phyloP scores from a whole-genome alignment of 2,797 vertebrate genomes.

The Helostoma temminkii region DNA sequence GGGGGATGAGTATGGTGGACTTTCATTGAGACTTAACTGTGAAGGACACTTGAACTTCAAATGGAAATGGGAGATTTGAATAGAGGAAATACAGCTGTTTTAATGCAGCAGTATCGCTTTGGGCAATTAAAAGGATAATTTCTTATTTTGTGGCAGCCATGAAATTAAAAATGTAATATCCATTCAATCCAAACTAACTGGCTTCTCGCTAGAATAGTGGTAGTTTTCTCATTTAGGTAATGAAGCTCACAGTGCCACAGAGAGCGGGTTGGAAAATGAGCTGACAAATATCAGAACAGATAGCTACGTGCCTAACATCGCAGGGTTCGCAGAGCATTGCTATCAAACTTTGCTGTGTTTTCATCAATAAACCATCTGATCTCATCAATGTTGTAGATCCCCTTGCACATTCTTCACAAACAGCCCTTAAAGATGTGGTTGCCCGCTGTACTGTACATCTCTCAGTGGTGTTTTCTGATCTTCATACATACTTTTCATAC shows the following conservation, averaged over 20 bases:
- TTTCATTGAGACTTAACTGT: constrained; percentile 4
- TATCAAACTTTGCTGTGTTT: constrained; percentile 19
- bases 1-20: constrained; percentile 38
- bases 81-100: constrained; percentile 4
- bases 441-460: background rate
- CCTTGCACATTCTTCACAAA: constrained; percentile 29
- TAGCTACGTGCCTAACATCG: constrained; percentile 17
- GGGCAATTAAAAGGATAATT: background rate
- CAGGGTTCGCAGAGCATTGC: constrained; percentile 10
- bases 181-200: constrained; percentile 9
- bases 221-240: constrained; percentile 4
- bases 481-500: background rate
- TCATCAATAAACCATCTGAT: constrained; percentile 62
- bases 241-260: constrained; percentile 11
- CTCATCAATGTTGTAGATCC: constrained; percentile 53
- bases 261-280: constrained; percentile 19
- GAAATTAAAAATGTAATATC: constrained; percentile 27
- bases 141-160: constrained; percentile 7
- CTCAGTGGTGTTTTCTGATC: constrained; percentile 21
- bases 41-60: constrained; percentile 47
- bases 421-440: constrained; percentile 20
- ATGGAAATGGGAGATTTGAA: background rate
- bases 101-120: background rate
- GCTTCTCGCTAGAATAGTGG: background rate
- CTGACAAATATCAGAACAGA: constrained; percentile 21